Base-by-base conservation (phyloP, 1,140 invertebrate species). In the Ceratoteleas bidentatus region DNA sequence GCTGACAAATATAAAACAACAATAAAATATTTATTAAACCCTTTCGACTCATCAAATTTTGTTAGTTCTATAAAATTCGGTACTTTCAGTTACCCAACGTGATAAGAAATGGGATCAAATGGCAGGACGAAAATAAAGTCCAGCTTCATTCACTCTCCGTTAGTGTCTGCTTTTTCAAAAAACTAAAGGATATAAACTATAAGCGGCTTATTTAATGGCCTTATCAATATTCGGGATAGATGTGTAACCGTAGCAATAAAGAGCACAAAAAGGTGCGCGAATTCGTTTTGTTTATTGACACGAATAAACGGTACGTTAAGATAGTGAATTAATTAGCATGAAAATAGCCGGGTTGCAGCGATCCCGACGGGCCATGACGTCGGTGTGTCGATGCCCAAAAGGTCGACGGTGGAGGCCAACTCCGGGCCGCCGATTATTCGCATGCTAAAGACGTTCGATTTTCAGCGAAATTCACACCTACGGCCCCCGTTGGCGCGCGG, bases 241-340 rank as follows among this genome's bases (percentile, higher is more conserved):
- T 56, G 33, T 57, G 52, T 56, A 73, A 64, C 32, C 38, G 43
- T 76, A 58, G 10, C 14, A 53, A 60, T 65, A 47, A 58, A 60
- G 33, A 49, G 24, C 33, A 49, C 58, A 52, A 76, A 68, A 56
- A 49, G 33, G 57, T 52, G 11, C 24, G 54, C 34, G 49, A 61
- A 52, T 69, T 69, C 10, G 64, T 56, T 62, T 77, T 69, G 69
- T 77, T 69, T 69, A 77, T 77, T 64, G 61, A 77, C 57, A 64
- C 13, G 57, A 64, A 77, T 69, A 62, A 68, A 62, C 62, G 49
- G 57, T 68, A 10, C 38, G 69, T 65, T 68, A 54, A 77, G 50
- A 69, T 77, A 40, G 58, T 34, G 74, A 62, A 77, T 77, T 77
- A 77, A 77, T 77, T 77, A 77, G 74, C 65, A 77, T 69, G 50